Evolutionary conservation across 2,888 invertebrate species (phyloP).

Genomic region (Spodoptera picta): DNA sequence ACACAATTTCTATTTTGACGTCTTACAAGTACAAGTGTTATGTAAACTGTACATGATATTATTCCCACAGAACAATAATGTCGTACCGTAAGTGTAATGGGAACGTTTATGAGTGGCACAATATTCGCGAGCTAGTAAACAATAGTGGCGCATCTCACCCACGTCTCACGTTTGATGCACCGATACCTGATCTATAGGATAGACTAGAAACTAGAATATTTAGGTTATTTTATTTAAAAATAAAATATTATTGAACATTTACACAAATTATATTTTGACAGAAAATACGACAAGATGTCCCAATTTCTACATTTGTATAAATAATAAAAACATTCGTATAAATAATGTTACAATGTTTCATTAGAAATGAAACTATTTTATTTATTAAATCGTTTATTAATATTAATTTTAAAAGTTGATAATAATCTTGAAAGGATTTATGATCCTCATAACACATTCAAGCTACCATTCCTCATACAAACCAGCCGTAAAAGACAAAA

Average conservation of each 20-base stretch:
- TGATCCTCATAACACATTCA: conserved; percentile 7
- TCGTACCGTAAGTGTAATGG: conserved; percentile 41
- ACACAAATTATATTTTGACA: too few relatives aligned
- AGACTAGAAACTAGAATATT: conserved; percentile 3
- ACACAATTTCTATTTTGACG: not conserved
- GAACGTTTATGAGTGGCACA: conserved; percentile 57
- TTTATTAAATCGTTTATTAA: too few relatives aligned
- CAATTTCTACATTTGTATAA: too few relatives aligned
- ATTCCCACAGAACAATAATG: not conserved
- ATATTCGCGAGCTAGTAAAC: conserved; percentile 69
- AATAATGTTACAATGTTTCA: too few relatives aligned
- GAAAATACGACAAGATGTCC: too few relatives aligned
- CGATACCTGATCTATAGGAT: conserved; percentile 59
- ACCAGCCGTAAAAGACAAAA: conserved; percentile 42
- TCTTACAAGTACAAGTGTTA: too few relatives aligned
- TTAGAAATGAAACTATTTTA: too few relatives aligned
- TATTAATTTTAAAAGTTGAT: too few relatives aligned
- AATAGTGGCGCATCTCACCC: conserved; percentile 63
- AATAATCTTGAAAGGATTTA: not conserved
- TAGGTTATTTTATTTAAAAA: not conserved
- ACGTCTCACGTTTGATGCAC: conserved; percentile 62
- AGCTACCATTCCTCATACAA: conserved; percentile 37
- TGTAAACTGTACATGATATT: too few relatives aligned
- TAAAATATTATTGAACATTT: not conserved
- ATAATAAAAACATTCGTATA: too few relatives aligned